Evolutionary conservation across 2,113 vertebrate species (phyloP).

Genomic region (Cochlearius cochlearius): DNA sequence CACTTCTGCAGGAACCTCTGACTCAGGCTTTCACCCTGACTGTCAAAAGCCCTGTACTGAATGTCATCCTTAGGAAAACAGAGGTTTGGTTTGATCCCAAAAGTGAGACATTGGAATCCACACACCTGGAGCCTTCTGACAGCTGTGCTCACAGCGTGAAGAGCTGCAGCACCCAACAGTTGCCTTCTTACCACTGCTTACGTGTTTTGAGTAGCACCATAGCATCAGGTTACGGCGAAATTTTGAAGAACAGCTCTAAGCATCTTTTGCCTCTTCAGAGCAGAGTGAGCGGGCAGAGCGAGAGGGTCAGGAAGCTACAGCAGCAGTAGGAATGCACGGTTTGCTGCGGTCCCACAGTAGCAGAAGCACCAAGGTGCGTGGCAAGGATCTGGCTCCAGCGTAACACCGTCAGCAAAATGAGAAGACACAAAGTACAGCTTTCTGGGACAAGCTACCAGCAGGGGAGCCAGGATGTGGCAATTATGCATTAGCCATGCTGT

Average conservation of each 20-base stretch:
- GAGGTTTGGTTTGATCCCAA: not conserved
- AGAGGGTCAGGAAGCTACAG: not conserved
- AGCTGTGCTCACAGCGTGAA: not conserved
- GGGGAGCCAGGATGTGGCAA: not conserved
- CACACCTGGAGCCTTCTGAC: not conserved
- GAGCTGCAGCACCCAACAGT: not conserved
- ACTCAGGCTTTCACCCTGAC: not conserved
- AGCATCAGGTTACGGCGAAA: not conserved
- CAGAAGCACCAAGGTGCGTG: not conserved
- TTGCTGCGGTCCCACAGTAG: not conserved
- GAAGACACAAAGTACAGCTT: not conserved
- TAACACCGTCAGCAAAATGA: not conserved
- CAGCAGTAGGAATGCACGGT: not conserved
- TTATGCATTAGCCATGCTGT: fast-evolving
- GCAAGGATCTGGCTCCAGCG: not conserved
- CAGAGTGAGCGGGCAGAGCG: not conserved
- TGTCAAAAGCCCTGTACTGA: not conserved
- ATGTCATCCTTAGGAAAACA: not conserved
- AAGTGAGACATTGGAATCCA: not conserved
- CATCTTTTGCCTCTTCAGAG: not conserved
- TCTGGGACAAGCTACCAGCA: not conserved
- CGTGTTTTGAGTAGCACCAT: not conserved
- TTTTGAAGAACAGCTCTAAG: not conserved
- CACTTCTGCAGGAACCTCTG: not conserved
- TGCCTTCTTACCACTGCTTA: not conserved